Evolutionary conservation across 2,888 invertebrate species (phyloP).

Genomic region (Oligia latruncula): DNA sequence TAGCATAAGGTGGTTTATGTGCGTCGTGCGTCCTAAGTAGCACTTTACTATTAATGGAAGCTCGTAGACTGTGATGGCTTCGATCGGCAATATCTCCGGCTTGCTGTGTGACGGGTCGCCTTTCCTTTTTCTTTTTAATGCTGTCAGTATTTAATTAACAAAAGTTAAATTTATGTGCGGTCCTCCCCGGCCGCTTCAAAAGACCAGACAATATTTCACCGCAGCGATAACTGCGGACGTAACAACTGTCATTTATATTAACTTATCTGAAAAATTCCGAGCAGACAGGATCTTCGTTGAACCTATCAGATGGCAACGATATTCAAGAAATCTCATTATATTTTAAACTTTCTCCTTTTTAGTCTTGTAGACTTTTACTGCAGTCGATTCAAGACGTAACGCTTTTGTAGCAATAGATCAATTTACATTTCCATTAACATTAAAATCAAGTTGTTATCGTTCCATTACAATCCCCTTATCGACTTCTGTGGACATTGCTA

Average conservation of each 20-base stretch:
- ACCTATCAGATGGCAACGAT: constrained; percentile 57
- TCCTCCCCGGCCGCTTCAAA: constrained; percentile 49
- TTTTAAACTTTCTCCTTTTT: constrained; percentile 45
- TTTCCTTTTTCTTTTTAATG: constrained; percentile 57
- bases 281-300: constrained; percentile 52
- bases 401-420: constrained; percentile 23
- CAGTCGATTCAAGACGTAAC: constrained; percentile 19
- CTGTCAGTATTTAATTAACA: constrained; percentile 61
- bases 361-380: constrained; percentile 9
- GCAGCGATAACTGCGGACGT: constrained; percentile 52
- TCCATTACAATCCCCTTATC: constrained; percentile 49
- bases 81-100: constrained; percentile 36
- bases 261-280: constrained; percentile 53
- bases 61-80: constrained; percentile 30
- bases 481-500: constrained; percentile 38
- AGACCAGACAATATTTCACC: constrained; percentile 57
- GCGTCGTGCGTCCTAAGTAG: constrained; percentile 17
- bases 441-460: constrained; percentile 50
- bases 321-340: constrained; percentile 48
- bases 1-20: constrained; percentile 42
- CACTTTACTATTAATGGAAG: constrained; percentile 38
- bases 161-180: constrained; percentile 58
- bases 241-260: constrained; percentile 65
- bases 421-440: constrained; percentile 50
- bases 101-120: constrained; percentile 31